phyloP scores from a whole-genome alignment of 2,888 invertebrate genomes.

The Biston betularia region DNA sequence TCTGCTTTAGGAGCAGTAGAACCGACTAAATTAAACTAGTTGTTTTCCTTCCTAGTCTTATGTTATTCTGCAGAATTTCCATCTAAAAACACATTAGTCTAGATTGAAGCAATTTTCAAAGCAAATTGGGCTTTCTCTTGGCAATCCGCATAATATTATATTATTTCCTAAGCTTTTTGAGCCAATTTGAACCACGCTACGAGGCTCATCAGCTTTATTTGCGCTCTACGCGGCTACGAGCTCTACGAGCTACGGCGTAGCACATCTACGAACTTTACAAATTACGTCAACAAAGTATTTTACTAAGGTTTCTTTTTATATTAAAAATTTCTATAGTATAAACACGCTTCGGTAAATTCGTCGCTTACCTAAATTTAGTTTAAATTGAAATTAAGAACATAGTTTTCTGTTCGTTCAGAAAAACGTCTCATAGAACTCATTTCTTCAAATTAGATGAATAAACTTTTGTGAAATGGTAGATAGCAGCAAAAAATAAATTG shows the following conservation, averaged over 20 bases:
- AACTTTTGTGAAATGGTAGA: not conserved
- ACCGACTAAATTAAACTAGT: not conserved
- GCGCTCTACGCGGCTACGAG: constrained; percentile 32
- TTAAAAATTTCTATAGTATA: not conserved
- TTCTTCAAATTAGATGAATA: not conserved
- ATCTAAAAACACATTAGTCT: constrained; percentile 26
- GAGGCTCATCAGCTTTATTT: constrained; percentile 34
- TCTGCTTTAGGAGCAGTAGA: too few species aligned
- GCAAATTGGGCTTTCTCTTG: constrained; percentile 28
- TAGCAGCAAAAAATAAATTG: not conserved
- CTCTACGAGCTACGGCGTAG: constrained; percentile 28
- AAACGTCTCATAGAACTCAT: not conserved
- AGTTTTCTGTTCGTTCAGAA: too few species aligned
- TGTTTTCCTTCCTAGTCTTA: not conserved
- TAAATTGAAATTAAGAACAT: not conserved
- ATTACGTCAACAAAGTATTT: constrained; percentile 14
- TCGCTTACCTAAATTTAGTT: not conserved
- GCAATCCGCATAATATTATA: constrained; percentile 27
- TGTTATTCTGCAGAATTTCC: not conserved
- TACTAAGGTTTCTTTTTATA: not conserved
- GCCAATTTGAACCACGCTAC: constrained; percentile 31
- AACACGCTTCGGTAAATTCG: not conserved
- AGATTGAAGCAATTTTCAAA: constrained; percentile 30
- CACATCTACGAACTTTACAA: constrained; percentile 14
- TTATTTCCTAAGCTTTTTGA: constrained; percentile 31